Evolutionary conservation across 2,113 vertebrate genomes (phyloP).

Genomic region (Emydura subglobosa): DNA sequence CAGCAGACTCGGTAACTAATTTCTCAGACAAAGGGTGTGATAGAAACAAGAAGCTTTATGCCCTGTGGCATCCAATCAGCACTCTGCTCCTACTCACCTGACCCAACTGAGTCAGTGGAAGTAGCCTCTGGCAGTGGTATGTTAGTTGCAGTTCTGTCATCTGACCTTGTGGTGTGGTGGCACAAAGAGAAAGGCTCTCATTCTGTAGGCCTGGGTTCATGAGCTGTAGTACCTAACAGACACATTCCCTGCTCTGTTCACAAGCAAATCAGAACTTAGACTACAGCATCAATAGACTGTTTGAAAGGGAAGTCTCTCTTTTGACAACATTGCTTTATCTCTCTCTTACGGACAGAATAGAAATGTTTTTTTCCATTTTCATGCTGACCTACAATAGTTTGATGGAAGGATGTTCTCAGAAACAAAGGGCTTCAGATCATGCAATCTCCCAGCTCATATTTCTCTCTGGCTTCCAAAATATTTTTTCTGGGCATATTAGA

Average conservation of each 20-base stretch:
- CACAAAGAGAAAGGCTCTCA: background rate
- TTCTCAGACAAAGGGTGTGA: too few species aligned
- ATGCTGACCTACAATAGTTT: slow-evolving; percentile 36
- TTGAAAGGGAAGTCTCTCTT: slow-evolving; percentile 38
- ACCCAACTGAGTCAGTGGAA: background rate
- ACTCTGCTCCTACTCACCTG: background rate
- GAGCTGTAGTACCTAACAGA: background rate
- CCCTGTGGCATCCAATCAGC: background rate
- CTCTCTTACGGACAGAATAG: slow-evolving; percentile 59
- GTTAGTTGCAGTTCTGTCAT: background rate
- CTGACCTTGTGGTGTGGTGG: background rate
- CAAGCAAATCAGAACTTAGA: background rate
- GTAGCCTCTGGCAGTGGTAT: background rate
- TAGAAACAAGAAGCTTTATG: background rate
- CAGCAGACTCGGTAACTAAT: too few species aligned
- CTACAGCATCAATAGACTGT: slow-evolving; percentile 41
- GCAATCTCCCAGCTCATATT: background rate
- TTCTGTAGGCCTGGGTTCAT: background rate
- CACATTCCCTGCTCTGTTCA: slow-evolving; percentile 10
- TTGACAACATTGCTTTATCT: slow-evolving; percentile 58
- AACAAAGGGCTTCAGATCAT: slow-evolving; percentile 42
- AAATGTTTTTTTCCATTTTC: slow-evolving; percentile 62
- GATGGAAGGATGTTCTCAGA: slow-evolving; percentile 32
- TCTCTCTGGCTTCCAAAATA: background rate
- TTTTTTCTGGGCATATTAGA: background rate